Conservation (phyloP, 2,888 invertebrate genomes). For the Drosophila tripunctata region DNA sequence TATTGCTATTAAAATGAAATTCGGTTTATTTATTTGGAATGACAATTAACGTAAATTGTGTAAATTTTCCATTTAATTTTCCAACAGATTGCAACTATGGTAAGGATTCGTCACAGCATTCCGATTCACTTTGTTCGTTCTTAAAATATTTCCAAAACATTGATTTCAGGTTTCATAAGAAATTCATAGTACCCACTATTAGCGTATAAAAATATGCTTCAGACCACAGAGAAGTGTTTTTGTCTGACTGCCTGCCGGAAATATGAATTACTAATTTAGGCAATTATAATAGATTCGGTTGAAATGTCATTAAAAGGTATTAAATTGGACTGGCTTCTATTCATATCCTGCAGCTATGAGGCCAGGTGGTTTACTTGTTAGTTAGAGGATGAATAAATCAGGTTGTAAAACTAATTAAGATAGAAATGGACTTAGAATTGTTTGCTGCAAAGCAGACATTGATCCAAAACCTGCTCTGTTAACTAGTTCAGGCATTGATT, state of each 20-base stretch:
- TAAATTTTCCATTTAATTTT: too few relatives aligned
- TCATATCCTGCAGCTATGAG: not conserved
- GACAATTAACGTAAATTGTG: too few relatives aligned
- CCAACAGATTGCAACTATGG: too few relatives aligned
- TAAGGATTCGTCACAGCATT: too few relatives aligned
- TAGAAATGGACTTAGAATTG: not conserved
- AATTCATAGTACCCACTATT: not conserved
- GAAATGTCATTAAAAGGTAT: constrained; percentile 33
- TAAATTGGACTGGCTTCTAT: constrained; percentile 11
- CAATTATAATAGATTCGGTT: constrained; percentile 31
- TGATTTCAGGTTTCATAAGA: too few relatives aligned
- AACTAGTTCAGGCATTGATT: too few relatives aligned
- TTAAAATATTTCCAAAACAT: too few relatives aligned
- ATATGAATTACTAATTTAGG: constrained; percentile 31
- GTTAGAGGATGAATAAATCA: not conserved
- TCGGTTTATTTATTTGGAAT: too few relatives aligned
- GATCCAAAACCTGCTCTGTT: too few relatives aligned
- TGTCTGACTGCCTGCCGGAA: constrained; percentile 31
- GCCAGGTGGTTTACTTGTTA: not conserved
- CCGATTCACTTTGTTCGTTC: too few relatives aligned
- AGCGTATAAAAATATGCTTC: not conserved
- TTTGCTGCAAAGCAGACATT: too few relatives aligned
- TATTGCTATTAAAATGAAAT: too few relatives aligned
- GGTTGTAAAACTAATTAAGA: not conserved
- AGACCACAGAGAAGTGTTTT: not conserved